These are phyloP conservation scores for Peromyscus nudipes DNA, from an alignment of 2,797 vertebrate species.

Conservation along the genomic window DNA sequence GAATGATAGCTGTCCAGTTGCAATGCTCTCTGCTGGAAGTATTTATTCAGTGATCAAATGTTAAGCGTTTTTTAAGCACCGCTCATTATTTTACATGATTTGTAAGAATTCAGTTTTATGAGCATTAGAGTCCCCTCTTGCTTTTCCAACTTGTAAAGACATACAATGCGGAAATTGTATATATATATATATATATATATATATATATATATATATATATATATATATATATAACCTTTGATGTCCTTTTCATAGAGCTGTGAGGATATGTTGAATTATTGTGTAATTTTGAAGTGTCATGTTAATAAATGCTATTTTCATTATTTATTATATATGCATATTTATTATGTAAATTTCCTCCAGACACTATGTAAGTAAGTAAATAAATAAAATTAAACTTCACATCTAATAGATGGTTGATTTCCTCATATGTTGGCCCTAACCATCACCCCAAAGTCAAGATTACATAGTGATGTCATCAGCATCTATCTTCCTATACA, in stretches of 20 bases:
- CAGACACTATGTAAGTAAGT: neutral
- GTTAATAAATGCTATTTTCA: neutral
- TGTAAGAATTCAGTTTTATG: constrained; percentile 18
- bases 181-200: too few relatives aligned
- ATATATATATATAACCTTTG: neutral
- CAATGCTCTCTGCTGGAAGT: constrained; percentile 67
- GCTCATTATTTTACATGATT: constrained; percentile 36
- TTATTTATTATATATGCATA: neutral
- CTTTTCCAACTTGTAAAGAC: neutral
- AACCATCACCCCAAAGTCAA: neutral
- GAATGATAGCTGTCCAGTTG: constrained; percentile 68
- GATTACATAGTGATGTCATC: neutral
- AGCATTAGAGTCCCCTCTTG: neutral
- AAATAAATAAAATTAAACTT: neutral
- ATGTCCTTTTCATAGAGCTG: neutral
- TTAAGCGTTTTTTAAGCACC: constrained; percentile 37
- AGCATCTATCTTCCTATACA: neutral
- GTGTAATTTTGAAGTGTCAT: neutral
- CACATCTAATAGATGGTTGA: neutral
- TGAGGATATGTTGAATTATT: neutral
- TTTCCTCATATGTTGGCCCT: neutral
- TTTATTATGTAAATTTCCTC: neutral
- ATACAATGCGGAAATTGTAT: neutral
- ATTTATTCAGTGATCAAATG: constrained; percentile 47
- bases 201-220: too few relatives aligned